phyloP scores from a whole-genome alignment of 2,888 invertebrate species.

The Hyles lineata region DNA sequence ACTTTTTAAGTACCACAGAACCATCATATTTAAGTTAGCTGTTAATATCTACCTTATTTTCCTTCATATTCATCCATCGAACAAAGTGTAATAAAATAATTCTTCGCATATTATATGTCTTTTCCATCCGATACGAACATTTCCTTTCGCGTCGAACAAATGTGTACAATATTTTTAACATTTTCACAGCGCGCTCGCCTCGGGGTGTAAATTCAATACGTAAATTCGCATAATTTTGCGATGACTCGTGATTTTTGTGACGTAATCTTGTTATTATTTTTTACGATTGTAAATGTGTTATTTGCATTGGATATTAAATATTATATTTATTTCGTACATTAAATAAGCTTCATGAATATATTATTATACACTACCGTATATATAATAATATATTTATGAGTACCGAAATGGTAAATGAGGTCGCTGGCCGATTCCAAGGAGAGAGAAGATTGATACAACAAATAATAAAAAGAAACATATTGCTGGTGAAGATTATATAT shows the following conservation, averaged over 20 bases:
- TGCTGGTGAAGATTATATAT: too few relatives aligned
- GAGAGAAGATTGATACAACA: too few relatives aligned
- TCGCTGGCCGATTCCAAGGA: too few relatives aligned
- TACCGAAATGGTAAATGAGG: neutral
- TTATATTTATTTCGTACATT: neutral
- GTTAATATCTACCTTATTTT: too few relatives aligned
- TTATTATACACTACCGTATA: neutral
- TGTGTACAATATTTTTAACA: slow-evolving; percentile 36
- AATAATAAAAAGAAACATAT: too few relatives aligned
- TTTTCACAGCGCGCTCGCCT: slow-evolving; percentile 45
- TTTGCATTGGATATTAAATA: neutral
- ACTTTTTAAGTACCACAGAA: too few relatives aligned
- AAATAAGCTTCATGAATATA: neutral
- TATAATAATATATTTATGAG: too few relatives aligned
- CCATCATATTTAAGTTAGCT: too few relatives aligned
- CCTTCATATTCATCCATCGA: neutral
- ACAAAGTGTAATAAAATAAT: neutral
- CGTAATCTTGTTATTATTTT: slow-evolving; percentile 22
- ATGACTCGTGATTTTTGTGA: slow-evolving; percentile 35
- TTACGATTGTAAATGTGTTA: neutral
- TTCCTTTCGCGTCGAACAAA: slow-evolving; percentile 34
- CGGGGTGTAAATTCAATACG: slow-evolving; percentile 51
- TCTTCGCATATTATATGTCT: neutral
- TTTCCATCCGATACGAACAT: slow-evolving; percentile 6
- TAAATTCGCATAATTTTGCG: slow-evolving; percentile 46